phyloP scores from a whole-genome alignment of 2,113 vertebrate species.

The Oceanites oceanicus region DNA sequence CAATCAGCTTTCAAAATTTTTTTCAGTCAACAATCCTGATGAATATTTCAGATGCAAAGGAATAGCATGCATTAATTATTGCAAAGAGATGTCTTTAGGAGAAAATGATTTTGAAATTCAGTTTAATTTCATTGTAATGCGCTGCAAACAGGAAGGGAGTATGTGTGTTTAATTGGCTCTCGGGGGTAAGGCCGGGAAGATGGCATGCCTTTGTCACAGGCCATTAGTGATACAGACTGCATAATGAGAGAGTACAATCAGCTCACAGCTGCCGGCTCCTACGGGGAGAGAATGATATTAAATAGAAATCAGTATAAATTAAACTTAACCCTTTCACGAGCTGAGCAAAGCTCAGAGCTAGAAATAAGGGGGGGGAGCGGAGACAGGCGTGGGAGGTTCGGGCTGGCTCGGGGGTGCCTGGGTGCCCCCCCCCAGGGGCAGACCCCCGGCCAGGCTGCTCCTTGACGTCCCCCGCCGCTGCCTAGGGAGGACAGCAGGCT shows the following conservation, averaged over 20 bases:
- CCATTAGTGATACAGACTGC: conserved; percentile 89
- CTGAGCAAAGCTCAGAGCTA: not conserved
- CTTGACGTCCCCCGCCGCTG: not conserved
- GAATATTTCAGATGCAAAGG: conserved; percentile 67
- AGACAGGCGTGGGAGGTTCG: not conserved
- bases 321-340: conserved; percentile 74
- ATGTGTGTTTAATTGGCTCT: conserved; percentile 88
- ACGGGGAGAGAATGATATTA: conserved; percentile 73
- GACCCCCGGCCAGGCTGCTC: not conserved
- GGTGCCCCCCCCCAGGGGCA: not conserved
- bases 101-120: conserved; percentile 76
- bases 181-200: conserved; percentile 87
- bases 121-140: conserved; percentile 80
- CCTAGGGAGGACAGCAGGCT: not conserved
- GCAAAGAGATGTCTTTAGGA: conserved; percentile 79
- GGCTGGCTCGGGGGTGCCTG: not conserved
- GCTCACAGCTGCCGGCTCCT: conserved; percentile 83
- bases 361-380: not conserved
- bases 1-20: not conserved
- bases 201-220: conserved; percentile 91
- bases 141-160: conserved; percentile 75
- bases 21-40: conserved; percentile 33
- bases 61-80: conserved; percentile 77
- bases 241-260: conserved; percentile 89
- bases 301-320: conserved; percentile 77